Base-by-base conservation (phyloP, 2,888 invertebrate species). In the Calliopum simillimum region DNA sequence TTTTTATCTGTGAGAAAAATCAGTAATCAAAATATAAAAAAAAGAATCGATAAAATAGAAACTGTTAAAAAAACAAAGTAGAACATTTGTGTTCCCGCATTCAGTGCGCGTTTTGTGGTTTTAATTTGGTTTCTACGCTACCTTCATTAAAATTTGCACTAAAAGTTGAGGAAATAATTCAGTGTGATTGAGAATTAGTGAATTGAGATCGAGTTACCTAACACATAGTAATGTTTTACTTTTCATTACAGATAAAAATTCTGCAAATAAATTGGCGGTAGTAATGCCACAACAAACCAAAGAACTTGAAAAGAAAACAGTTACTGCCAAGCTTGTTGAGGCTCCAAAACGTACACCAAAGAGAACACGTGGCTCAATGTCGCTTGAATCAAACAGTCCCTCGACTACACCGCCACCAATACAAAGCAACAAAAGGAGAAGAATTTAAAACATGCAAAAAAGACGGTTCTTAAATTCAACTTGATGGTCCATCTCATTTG, bases 281-380 rank as follows among this genome's bases (percentile, higher is more conserved):
- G 44, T 64, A 16, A 16, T n/a, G 12, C 55, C 49, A 0, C 73
- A 75, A 33, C 74, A 70, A 33, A 62, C 73, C 8, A 86, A 83
- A 72, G 86, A 86, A 4, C 58, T 76, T 46, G 86, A 86, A 55
- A 86, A 84, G 74, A 86, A 85, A 74, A 65, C 80, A 8, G 8
- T 33, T 12, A 71, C 77, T 16, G 70, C 78, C 0, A 86, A 86
- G 73, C 71, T 79, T 0, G 63, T 73, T 4, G 86, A 86, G 16
- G 76, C 79, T 23, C 85, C 86, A 41, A 86, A 86, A 67, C 78
- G 86, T 33, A 81, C 84, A 53, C 86, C 82, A 25, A 86, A 86
- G 63, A 80, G 86, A 59, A 86, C 86, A 6, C 79, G 86, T 21
- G 87, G 87, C 19, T 87, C 87, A 1, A 84, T 85, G 79, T 86